Conservation (phyloP, 2,888 invertebrate genomes). For the Uropetala carovei region DNA sequence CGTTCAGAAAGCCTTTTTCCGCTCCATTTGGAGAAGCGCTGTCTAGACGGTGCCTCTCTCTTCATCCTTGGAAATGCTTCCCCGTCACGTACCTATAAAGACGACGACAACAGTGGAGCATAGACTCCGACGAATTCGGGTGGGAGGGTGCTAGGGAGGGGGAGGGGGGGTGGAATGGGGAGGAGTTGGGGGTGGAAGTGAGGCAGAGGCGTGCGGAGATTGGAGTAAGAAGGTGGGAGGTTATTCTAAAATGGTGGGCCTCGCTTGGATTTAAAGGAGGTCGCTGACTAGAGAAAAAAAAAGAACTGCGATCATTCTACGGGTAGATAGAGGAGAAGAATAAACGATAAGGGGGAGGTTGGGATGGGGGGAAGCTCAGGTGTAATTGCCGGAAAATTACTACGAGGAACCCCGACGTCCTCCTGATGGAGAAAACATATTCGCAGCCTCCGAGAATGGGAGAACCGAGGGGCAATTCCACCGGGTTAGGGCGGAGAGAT, state of each 20-base stretch:
- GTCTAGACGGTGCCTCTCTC: constrained; percentile 26
- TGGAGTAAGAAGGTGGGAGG: too few species aligned
- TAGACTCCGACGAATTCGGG: background rate
- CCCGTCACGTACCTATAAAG: background rate
- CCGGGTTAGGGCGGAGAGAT: background rate
- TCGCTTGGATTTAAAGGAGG: background rate
- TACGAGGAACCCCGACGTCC: too few species aligned
- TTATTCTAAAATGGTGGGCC: too few species aligned
- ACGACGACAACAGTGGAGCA: background rate
- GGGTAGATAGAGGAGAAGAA: background rate
- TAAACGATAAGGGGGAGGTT: background rate
- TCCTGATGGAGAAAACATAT: background rate
- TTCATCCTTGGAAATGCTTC: background rate
- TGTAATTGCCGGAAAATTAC: constrained; percentile 24
- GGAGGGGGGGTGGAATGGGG: background rate
- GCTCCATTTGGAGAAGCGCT: constrained; percentile 30
- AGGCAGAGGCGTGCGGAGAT: background rate
- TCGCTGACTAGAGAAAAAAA: background rate
- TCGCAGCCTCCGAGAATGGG: background rate
- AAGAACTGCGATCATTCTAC: background rate
- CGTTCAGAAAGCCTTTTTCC: constrained; percentile 33
- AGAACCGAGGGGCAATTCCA: background rate
- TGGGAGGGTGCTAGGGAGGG: background rate
- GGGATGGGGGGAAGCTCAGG: background rate
- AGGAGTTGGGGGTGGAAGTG: background rate